phyloP scores from a whole-genome alignment of 2,797 vertebrate species.

The Salarias fasciatus region DNA sequence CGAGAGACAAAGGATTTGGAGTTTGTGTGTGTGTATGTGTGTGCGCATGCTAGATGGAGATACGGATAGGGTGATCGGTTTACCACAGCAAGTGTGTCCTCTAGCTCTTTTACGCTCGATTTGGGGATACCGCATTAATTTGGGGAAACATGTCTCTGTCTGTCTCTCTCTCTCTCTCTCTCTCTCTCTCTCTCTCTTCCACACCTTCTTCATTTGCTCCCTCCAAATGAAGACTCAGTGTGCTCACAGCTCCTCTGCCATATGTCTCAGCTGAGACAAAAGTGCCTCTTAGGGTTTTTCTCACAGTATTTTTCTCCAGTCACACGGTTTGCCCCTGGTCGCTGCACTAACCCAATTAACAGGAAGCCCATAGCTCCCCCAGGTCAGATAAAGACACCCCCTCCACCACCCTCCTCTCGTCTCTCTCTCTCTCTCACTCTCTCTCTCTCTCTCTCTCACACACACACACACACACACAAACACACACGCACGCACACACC shows the following conservation, averaged over 20 bases:
- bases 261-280: conserved; percentile 81
- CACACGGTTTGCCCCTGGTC: conserved; percentile 77
- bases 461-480: conserved; percentile 18
- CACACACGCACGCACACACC: conserved; percentile 23
- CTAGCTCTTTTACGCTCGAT: conserved; percentile 79
- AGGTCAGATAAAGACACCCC: conserved; percentile 84
- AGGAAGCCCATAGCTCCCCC: conserved; percentile 74
- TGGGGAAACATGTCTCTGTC: conserved; percentile 71
- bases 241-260: conserved; percentile 75
- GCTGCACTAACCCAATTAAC: conserved; percentile 81
- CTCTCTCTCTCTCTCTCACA: too few relatives aligned
- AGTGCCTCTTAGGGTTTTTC: conserved; percentile 79
- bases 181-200: conserved; percentile 48
- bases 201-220: conserved; percentile 64
- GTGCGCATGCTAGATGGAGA: conserved; percentile 51
- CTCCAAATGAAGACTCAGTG: conserved; percentile 76
- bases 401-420: conserved; percentile 42
- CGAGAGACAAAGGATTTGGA: conserved; percentile 71
- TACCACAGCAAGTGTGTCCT: conserved; percentile 76
- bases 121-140: conserved; percentile 79
- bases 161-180: conserved; percentile 54
- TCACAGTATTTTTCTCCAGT: conserved; percentile 80
- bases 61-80: conserved; percentile 74
- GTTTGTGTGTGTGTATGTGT: conserved; percentile 35
- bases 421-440: conserved; percentile 32